Percentiles rank a stretch among this genome's conserved stretches.
Conservation (phyloP, 2,113 vertebrate genomes). For the Dasyornis broadbenti region DNA sequence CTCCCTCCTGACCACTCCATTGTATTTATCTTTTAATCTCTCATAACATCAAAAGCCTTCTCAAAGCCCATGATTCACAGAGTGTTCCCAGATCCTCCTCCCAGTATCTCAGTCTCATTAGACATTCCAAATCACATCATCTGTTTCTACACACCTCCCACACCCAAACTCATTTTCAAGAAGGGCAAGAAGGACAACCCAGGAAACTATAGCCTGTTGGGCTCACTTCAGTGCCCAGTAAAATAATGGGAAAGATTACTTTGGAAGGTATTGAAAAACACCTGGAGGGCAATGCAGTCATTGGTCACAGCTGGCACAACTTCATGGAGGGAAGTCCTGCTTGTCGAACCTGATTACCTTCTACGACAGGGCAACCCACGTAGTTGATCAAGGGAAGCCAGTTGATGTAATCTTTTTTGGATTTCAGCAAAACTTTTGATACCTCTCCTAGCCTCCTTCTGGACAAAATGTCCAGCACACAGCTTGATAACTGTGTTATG, state of each 20-base stretch:
- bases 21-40: not conserved
- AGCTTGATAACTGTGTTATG: accelerated
- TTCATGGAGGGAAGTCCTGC: not conserved
- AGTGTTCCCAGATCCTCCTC: not conserved
- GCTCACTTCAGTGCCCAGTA: not conserved
- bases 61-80: not conserved
- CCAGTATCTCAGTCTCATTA: not conserved
- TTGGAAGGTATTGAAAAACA: not conserved
- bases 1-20: not conserved
- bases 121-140: not conserved
- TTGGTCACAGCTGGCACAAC: not conserved
- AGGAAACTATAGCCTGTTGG: not conserved
- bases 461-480: not conserved
- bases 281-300: not conserved
- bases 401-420: not conserved
- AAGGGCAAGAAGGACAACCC: not conserved
- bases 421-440: not conserved
- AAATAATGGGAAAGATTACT: not conserved
- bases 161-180: not conserved
- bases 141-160: not conserved
- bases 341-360: not conserved
- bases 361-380: not conserved
- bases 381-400: not conserved
- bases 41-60: not conserved
- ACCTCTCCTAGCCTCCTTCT: not conserved